Percentiles rank a stretch among this genome's conserved stretches.
These are phyloP conservation scores for Crocuta crocuta DNA, from an alignment of 2,113 vertebrate genomes.

Conservation along the genomic window DNA sequence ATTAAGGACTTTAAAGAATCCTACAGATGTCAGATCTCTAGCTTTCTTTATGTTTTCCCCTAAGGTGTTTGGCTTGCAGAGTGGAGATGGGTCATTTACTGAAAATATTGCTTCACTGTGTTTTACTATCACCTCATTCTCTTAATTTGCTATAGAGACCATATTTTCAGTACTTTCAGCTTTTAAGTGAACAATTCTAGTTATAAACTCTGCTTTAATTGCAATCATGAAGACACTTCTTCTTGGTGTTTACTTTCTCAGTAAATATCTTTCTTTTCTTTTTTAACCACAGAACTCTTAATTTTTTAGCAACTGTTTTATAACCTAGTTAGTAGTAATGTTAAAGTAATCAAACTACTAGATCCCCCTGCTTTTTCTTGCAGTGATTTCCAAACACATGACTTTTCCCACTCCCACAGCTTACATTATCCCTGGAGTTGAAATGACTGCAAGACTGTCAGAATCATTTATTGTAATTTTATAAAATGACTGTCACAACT, in stretches of 20 bases:
- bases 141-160: not conserved
- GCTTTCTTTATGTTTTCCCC: not conserved
- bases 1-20: not conserved
- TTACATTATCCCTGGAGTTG: conserved; percentile 36
- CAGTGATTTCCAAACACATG: conserved; percentile 41
- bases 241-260: not conserved
- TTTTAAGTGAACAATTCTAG: not conserved
- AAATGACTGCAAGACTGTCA: conserved; percentile 40
- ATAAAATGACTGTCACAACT: conserved; percentile 40
- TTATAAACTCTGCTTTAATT: not conserved
- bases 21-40: not conserved
- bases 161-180: not conserved
- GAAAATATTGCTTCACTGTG: conserved; percentile 14
- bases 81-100: not conserved
- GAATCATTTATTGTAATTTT: conserved; percentile 51
- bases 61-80: conserved; percentile 20
- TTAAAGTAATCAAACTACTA: conserved; percentile 37
- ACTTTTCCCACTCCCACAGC: conserved; percentile 4
- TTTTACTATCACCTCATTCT: not conserved
- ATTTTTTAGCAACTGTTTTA: not conserved
- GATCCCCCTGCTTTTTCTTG: not conserved
- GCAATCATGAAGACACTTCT: not conserved
- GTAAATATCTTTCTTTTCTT: conserved; percentile 23
- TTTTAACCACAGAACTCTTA: not conserved
- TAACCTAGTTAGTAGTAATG: conserved; percentile 23